phyloP scores from a whole-genome alignment of 2,888 invertebrate species.

The Archips crataeganus region DNA sequence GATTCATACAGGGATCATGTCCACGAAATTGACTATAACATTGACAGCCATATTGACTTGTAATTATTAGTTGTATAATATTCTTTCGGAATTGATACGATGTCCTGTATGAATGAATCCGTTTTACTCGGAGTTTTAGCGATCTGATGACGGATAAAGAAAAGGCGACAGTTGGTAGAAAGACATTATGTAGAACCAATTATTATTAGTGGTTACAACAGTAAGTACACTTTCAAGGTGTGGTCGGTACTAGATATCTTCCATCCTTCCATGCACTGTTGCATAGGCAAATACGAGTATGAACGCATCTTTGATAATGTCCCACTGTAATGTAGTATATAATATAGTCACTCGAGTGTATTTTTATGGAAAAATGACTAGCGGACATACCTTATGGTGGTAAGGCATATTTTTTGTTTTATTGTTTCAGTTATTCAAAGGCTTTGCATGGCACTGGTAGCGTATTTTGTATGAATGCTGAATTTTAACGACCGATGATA shows the following conservation, averaged over 20 bases:
- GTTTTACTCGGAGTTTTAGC: slow-evolving; percentile 5
- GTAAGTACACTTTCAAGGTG: slow-evolving; percentile 12
- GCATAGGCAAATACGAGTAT: background rate
- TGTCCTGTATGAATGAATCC: slow-evolving; percentile 4
- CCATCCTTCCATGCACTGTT: background rate
- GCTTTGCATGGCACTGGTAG: slow-evolving; percentile 16
- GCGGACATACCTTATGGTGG: slow-evolving; percentile 19
- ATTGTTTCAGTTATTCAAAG: slow-evolving; percentile 17
- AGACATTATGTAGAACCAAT: slow-evolving; percentile 21
- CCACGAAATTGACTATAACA: background rate
- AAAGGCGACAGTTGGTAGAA: slow-evolving; percentile 9
- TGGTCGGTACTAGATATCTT: background rate
- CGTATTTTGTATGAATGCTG: slow-evolving; percentile 16
- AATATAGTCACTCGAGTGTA: slow-evolving; percentile 25
- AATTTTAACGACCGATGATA: slow-evolving; percentile 4
- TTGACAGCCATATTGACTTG: slow-evolving; percentile 4
- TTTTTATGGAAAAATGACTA: slow-evolving; percentile 36
- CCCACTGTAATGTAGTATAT: slow-evolving; percentile 11
- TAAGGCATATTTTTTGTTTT: slow-evolving; percentile 26
- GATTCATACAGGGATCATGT: background rate
- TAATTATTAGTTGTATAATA: slow-evolving; percentile 12
- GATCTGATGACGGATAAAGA: slow-evolving; percentile 31
- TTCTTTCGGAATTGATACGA: background rate
- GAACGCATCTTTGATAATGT: slow-evolving; percentile 10
- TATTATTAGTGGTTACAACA: slow-evolving; percentile 15